phyloP scores from a whole-genome alignment of 1,140 invertebrate species.

The Lethocerus indicus region DNA sequence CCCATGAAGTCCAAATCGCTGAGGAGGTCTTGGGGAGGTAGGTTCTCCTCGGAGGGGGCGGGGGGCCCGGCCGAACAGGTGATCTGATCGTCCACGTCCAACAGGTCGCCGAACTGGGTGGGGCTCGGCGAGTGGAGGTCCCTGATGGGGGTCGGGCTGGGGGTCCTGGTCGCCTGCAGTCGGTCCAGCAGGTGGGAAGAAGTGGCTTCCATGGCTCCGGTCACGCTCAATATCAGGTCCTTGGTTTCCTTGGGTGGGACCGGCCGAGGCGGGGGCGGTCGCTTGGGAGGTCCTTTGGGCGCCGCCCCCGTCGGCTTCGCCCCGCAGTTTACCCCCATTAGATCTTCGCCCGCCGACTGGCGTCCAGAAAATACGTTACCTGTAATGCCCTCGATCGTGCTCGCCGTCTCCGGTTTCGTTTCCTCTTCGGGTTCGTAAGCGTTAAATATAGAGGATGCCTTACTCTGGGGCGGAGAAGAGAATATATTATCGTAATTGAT shows the following conservation, averaged over 20 bases:
- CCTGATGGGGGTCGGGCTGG: slow-evolving; percentile 61
- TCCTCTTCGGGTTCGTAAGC: not conserved
- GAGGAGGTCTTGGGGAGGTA: too few species aligned
- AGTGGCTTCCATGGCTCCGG: slow-evolving; percentile 73
- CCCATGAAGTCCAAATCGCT: too few species aligned
- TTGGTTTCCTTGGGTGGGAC: slow-evolving; percentile 56
- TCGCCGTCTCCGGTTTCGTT: too few species aligned
- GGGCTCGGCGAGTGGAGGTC: slow-evolving; percentile 67
- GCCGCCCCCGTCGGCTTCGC: not conserved
- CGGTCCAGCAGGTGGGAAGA: slow-evolving; percentile 66
- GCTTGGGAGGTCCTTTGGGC: slow-evolving; percentile 26
- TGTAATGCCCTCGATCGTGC: not conserved
- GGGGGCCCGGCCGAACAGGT: too few species aligned
- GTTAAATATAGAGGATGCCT: not conserved
- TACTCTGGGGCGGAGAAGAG: slow-evolving; percentile 3
- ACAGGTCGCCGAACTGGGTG: slow-evolving; percentile 52
- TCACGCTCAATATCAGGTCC: slow-evolving; percentile 68
- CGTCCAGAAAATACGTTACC: not conserved
- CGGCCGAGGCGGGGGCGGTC: slow-evolving; percentile 33
- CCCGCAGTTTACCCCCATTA: not conserved
- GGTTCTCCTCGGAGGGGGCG: too few species aligned
- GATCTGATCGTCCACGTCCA: slow-evolving; percentile 32
- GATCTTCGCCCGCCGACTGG: not conserved
- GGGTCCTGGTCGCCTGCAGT: slow-evolving; percentile 60
- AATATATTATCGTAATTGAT: slow-evolving; percentile 18